phyloP scores from a whole-genome alignment of 2,797 vertebrate genomes.

The Sebastes matsubarae region DNA sequence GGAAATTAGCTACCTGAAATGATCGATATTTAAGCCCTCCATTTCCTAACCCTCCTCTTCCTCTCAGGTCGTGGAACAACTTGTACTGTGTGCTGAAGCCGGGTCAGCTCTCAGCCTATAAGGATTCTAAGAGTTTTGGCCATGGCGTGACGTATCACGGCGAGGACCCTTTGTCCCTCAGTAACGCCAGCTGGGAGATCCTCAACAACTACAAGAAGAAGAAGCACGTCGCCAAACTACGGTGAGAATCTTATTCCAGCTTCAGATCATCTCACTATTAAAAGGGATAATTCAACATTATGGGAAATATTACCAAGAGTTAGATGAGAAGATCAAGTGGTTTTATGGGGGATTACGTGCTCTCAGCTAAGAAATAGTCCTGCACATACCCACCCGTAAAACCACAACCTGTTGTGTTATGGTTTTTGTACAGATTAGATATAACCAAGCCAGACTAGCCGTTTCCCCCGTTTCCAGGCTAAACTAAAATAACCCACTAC shows the following conservation, averaged over 20 bases:
- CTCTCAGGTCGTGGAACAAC: conserved; percentile 92
- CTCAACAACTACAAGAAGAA: conserved; percentile 95
- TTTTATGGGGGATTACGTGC: neutral
- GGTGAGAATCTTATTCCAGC: conserved; percentile 76
- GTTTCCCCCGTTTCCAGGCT: neutral
- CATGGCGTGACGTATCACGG: conserved; percentile 89
- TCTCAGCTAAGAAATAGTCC: neutral
- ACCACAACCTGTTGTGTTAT: neutral
- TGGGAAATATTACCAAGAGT: neutral
- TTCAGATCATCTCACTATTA: neutral
- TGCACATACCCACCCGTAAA: neutral
- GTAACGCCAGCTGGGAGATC: conserved; percentile 87
- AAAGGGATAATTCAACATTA: neutral
- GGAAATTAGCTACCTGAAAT: conserved; percentile 3
- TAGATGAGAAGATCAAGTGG: neutral
- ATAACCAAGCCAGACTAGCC: neutral
- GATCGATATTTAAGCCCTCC: neutral
- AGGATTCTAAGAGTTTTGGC: conserved; percentile 90
- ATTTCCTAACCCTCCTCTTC: neutral
- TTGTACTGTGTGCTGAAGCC: conserved; percentile 93
- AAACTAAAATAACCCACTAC: neutral
- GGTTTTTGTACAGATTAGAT: neutral
- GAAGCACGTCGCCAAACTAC: conserved; percentile 93
- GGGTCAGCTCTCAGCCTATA: conserved; percentile 90
- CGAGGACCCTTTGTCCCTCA: conserved; percentile 88